Conservation (phyloP, 2,888 invertebrate species). For the Parapristionchus giblindavisi region DNA sequence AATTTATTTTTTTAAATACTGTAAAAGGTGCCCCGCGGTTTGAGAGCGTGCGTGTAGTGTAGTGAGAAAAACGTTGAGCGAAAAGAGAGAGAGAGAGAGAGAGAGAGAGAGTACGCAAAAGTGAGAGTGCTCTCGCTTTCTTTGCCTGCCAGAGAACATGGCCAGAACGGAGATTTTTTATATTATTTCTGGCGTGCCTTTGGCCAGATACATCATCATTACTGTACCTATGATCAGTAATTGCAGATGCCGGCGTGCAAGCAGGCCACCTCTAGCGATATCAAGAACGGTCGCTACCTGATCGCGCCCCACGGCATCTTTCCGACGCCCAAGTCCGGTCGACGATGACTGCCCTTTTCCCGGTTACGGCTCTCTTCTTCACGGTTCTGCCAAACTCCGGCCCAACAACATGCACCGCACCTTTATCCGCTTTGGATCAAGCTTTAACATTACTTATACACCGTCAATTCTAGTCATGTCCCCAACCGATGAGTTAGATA, state of each 20-base stretch:
- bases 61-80: no score
- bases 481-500: no score
- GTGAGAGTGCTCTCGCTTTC: no score
- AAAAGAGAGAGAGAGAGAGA: no score
- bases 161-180: no score
- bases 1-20: background rate
- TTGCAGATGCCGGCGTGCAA: slow-evolving; percentile 23
- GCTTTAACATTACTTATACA: background rate
- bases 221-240: background rate
- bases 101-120: no score
- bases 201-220: background rate
- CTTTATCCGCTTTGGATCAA: slow-evolving; percentile 10
- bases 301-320: background rate
- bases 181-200: no score
- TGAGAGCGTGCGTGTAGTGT: no score
- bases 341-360: background rate
- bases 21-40: no score
- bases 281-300: slow-evolving; percentile 12
- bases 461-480: slow-evolving; percentile 6
- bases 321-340: background rate
- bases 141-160: no score
- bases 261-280: slow-evolving; percentile 3
- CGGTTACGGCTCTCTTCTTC: background rate
- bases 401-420: no score
- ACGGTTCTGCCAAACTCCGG: no score